These are phyloP conservation scores for Echinops telfairi DNA, from an alignment of 2,113 vertebrate species.

Conservation along the genomic window DNA sequence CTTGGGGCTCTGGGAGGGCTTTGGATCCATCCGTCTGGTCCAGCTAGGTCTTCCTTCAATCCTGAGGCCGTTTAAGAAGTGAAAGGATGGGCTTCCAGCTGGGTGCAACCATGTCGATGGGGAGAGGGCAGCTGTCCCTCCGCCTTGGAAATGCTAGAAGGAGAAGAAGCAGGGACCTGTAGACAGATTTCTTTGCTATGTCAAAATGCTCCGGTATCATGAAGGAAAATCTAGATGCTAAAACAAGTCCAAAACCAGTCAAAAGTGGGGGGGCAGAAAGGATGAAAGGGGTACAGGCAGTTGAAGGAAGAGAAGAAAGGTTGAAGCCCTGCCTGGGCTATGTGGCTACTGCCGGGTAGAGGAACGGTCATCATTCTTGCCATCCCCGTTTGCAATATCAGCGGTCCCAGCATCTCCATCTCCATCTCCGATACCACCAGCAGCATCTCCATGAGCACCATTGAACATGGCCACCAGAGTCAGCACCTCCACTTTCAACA, in stretches of 20 bases:
- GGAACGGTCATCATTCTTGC: not conserved
- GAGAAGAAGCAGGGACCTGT: not conserved
- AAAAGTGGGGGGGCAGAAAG: not conserved
- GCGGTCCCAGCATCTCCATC: not conserved
- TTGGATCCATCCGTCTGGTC: not conserved
- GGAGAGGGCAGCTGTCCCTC: not conserved
- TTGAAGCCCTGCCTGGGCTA: rapidly evolving
- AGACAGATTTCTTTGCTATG: not conserved
- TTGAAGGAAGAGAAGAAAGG: not conserved
- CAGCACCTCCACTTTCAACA: not conserved
- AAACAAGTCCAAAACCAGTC: not conserved
- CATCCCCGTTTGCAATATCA: not conserved
- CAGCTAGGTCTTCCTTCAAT: not conserved
- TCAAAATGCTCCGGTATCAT: not conserved
- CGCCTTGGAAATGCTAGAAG: not conserved
- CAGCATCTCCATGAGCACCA: too few species aligned
- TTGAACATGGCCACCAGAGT: too few species aligned
- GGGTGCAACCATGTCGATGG: not conserved
- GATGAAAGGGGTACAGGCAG: not conserved
- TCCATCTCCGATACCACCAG: not conserved
- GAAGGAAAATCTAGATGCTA: not conserved
- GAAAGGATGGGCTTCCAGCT: not conserved
- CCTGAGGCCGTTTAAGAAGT: not conserved
- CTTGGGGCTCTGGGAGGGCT: too few species aligned
- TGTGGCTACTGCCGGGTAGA: not conserved